Evolutionary conservation across 2,888 invertebrate genomes (phyloP).

Genomic region (Encarsia formosa): DNA sequence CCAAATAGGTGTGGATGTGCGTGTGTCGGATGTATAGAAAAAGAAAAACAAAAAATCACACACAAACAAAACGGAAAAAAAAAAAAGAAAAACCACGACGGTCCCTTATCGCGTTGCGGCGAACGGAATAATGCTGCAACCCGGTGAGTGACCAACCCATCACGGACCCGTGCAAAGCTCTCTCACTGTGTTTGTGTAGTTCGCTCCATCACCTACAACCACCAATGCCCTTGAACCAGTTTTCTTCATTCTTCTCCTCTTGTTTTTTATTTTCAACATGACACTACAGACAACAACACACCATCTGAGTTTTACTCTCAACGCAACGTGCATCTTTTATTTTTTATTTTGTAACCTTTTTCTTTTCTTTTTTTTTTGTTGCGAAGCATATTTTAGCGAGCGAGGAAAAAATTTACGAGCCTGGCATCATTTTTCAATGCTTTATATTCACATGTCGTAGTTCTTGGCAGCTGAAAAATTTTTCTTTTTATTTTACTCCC

Average conservation of each 20-base stretch:
- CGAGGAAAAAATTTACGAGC: neutral
- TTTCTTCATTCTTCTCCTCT: conserved; percentile 16
- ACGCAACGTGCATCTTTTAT: too few species aligned
- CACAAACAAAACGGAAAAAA: neutral
- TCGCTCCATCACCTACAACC: conserved; percentile 42
- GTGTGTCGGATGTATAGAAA: conserved; percentile 36
- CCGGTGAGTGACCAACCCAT: conserved; percentile 50
- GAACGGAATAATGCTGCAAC: conserved; percentile 48
- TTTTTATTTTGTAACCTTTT: neutral
- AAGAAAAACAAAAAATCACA: neutral
- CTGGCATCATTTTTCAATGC: neutral
- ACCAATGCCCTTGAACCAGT: conserved; percentile 30
- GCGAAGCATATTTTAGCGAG: neutral
- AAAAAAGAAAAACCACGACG: neutral
- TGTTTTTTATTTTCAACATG: conserved; percentile 5
- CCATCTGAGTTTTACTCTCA: too few species aligned
- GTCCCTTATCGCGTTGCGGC: conserved; percentile 50
- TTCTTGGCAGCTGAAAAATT: neutral
- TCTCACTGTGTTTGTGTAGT: too few species aligned
- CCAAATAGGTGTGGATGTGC: conserved; percentile 52
- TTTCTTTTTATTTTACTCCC: conserved; percentile 4
- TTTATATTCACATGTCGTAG: conserved; percentile 2
- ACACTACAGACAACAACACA: conserved; percentile 12
- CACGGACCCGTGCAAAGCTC: conserved; percentile 34
- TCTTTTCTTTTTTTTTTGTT: conserved; percentile 4